Evolutionary conservation across 2,797 vertebrate genomes (phyloP).

Genomic region (Hephaestus fuliginosus): DNA sequence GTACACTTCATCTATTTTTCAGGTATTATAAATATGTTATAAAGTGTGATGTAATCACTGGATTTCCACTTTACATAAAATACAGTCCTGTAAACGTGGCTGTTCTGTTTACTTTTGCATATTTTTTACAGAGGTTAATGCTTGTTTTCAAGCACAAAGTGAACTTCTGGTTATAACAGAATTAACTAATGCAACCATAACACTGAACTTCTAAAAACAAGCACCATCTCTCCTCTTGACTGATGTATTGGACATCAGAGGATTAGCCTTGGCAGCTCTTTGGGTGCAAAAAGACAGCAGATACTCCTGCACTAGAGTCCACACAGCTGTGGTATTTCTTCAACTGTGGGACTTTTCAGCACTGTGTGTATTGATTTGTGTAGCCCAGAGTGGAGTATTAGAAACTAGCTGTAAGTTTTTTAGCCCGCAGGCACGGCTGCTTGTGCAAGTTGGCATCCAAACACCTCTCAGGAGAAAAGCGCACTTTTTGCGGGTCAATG

Average conservation of each 20-base stretch:
- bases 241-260: slow-evolving; percentile 42
- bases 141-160: not conserved
- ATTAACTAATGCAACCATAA: not conserved
- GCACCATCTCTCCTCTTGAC: slow-evolving; percentile 15
- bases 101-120: not conserved
- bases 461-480: slow-evolving; percentile 69
- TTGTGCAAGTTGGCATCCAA: slow-evolving; percentile 68
- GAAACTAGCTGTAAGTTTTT: slow-evolving; percentile 61
- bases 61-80: not conserved
- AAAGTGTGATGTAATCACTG: not conserved
- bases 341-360: slow-evolving; percentile 27
- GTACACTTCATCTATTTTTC: slow-evolving; percentile 21
- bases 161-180: not conserved
- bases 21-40: slow-evolving; percentile 18
- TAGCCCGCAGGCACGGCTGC: slow-evolving; percentile 62
- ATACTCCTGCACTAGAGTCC: slow-evolving; percentile 17
- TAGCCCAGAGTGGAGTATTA: slow-evolving; percentile 54
- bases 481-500: slow-evolving; percentile 70
- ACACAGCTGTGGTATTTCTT: slow-evolving; percentile 33
- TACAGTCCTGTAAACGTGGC: not conserved
- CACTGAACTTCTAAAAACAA: slow-evolving; percentile 27
- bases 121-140: not conserved
- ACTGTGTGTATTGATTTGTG: slow-evolving; percentile 57
- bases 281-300: slow-evolving; percentile 23
- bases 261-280: slow-evolving; percentile 27